These are phyloP conservation scores for Dendrolimus punctatus DNA, from an alignment of 1,140 invertebrate species.

Conservation along the genomic window DNA sequence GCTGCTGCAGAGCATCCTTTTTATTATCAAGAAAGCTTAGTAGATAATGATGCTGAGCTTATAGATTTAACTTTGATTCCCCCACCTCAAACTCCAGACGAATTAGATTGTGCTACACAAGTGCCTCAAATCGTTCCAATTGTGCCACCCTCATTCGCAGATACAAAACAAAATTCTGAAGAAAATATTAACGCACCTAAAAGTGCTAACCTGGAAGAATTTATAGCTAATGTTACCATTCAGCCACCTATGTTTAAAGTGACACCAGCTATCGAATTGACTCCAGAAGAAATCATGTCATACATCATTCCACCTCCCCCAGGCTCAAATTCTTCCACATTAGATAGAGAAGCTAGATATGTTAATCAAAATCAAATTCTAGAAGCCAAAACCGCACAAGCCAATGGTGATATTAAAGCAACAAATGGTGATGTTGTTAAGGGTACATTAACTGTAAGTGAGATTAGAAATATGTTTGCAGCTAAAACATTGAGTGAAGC, in stretches of 20 bases:
- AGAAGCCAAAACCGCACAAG: slow-evolving; percentile 33
- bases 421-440: slow-evolving; percentile 64
- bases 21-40: slow-evolving; percentile 61
- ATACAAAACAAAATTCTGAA: slow-evolving; percentile 57
- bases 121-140: slow-evolving; percentile 77
- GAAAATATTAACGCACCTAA: slow-evolving; percentile 27
- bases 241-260: slow-evolving; percentile 82
- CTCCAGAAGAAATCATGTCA: slow-evolving; percentile 84
- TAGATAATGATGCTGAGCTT: slow-evolving; percentile 86
- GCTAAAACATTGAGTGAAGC: slow-evolving; percentile 67
- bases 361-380: slow-evolving; percentile 51
- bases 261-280: slow-evolving; percentile 80
- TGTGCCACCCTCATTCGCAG: slow-evolving; percentile 82
- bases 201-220: slow-evolving; percentile 77
- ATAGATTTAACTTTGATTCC: slow-evolving; percentile 92
- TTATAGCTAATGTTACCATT: slow-evolving; percentile 86
- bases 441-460: slow-evolving; percentile 65
- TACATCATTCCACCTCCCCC: slow-evolving; percentile 89
- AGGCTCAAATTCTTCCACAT: slow-evolving; percentile 55
- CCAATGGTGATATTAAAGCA: slow-evolving; percentile 28
- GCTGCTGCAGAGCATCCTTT: slow-evolving; percentile 45
- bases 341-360: slow-evolving; percentile 57
- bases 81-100: slow-evolving; percentile 86
- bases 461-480: slow-evolving; percentile 69
- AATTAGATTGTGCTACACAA: slow-evolving; percentile 76